phyloP scores from a whole-genome alignment of 2,113 vertebrate species.

The Prietella phreatophila region DNA sequence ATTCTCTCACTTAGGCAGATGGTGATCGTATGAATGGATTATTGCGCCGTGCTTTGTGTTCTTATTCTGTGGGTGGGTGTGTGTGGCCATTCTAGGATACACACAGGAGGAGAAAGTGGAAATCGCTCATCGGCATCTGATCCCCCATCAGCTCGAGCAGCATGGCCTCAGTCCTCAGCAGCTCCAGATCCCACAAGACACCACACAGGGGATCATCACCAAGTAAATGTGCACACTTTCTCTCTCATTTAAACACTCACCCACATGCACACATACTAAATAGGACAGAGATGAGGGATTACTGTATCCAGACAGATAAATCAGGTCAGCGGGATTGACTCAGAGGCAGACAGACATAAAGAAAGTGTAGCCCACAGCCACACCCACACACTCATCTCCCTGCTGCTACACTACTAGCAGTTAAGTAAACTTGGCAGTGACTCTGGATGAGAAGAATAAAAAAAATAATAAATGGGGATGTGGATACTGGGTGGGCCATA shows the following conservation, averaged over 20 bases:
- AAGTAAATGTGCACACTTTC: conserved; percentile 65
- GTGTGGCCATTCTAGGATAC: conserved; percentile 78
- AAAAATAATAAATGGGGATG: neutral
- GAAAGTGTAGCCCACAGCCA: conserved; percentile 2
- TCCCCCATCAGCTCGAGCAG: conserved; percentile 92
- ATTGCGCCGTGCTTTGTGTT: conserved; percentile 1
- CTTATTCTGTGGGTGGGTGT: conserved; percentile 29
- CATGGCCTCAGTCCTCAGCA: conserved; percentile 91
- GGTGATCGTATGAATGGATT: conserved; percentile 13
- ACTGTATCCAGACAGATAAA: conserved; percentile 36
- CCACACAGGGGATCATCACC: conserved; percentile 82
- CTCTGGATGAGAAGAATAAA: conserved; percentile 5
- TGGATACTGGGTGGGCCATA: neutral
- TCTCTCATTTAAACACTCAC: neutral
- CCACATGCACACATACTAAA: conserved; percentile 21
- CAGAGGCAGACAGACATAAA: conserved; percentile 26
- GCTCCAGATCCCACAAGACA: conserved; percentile 87
- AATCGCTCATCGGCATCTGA: conserved; percentile 94
- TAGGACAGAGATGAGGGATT: conserved; percentile 14
- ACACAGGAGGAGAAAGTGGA: conserved; percentile 96
- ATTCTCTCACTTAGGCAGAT: conserved; percentile 21
- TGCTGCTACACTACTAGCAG: neutral
- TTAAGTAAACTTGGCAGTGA: conserved; percentile 33
- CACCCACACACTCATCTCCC: conserved; percentile 26
- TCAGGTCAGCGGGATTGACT: conserved; percentile 27